phyloP scores from a whole-genome alignment of 2,113 vertebrate genomes.

The Rhegmatorhina hoffmannsi region DNA sequence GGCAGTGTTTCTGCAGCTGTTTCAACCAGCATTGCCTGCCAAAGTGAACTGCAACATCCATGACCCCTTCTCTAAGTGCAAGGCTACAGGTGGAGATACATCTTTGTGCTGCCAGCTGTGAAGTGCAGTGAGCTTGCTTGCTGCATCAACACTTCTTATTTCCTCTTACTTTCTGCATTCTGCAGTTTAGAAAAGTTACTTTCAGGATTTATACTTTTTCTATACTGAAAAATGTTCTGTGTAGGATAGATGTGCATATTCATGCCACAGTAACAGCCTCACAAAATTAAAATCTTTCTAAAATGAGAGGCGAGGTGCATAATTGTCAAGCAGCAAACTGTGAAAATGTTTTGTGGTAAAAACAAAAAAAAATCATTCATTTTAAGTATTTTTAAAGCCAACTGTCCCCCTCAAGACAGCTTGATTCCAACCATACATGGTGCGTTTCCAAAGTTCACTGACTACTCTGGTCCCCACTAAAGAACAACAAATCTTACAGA shows the following conservation, averaged over 20 bases:
- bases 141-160: neutral
- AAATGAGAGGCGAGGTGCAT: neutral
- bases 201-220: neutral
- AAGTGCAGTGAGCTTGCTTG: neutral
- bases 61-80: neutral
- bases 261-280: neutral
- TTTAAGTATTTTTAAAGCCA: neutral
- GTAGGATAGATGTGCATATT: neutral
- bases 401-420: neutral
- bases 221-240: neutral
- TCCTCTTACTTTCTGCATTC: neutral
- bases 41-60: neutral
- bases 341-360: neutral
- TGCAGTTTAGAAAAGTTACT: neutral
- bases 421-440: rapidly evolving
- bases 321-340: neutral
- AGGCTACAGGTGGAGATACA: rapidly evolving
- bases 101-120: neutral
- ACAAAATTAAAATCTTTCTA: neutral
- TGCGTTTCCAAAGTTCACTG: neutral
- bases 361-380: neutral
- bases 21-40: neutral
- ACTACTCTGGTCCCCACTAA: rapidly evolving
- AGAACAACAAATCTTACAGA: neutral
- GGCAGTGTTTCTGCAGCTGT: neutral